Conservation (phyloP, 2,797 vertebrate genomes). For the Eulemur rubriventer region DNA sequence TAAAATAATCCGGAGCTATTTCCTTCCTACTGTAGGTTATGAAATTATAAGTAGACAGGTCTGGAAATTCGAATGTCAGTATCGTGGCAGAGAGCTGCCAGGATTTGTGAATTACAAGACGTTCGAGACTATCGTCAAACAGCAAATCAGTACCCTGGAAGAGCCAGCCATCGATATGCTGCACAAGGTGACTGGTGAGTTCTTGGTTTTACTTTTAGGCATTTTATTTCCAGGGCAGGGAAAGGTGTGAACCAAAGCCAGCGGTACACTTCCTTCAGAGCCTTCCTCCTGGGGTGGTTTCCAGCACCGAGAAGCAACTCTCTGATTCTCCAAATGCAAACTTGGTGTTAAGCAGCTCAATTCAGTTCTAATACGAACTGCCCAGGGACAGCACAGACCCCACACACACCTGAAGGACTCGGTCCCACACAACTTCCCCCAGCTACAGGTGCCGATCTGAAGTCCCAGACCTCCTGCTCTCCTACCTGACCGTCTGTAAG, state of each 20-base stretch:
- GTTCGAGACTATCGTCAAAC: slow-evolving; percentile 89
- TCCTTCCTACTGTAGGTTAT: slow-evolving; percentile 84
- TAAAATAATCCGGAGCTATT: neutral
- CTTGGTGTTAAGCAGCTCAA: neutral
- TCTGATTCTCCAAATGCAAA: neutral
- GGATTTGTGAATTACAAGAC: slow-evolving; percentile 92
- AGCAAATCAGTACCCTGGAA: slow-evolving; percentile 88
- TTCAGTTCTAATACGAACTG: neutral
- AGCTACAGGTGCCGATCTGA: rapidly evolving
- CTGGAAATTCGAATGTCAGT: slow-evolving; percentile 84
- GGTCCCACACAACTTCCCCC: rapidly evolving
- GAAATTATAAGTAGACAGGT: slow-evolving; percentile 64
- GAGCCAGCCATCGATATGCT: slow-evolving; percentile 88
- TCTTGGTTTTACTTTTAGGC: too few relatives aligned
- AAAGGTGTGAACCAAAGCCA: neutral
- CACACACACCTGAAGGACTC: neutral
- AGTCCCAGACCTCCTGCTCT: neutral
- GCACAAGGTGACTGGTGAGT: slow-evolving; percentile 84
- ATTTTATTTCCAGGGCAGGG: neutral
- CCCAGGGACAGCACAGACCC: neutral
- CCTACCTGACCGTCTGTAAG: rapidly evolving
- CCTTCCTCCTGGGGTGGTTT: neutral
- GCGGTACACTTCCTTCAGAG: rapidly evolving
- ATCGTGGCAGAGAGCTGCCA: slow-evolving; percentile 90
- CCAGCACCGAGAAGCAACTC: neutral